Evolutionary conservation across 2,113 vertebrate species (phyloP).

Genomic region (Empidonax alnorum): DNA sequence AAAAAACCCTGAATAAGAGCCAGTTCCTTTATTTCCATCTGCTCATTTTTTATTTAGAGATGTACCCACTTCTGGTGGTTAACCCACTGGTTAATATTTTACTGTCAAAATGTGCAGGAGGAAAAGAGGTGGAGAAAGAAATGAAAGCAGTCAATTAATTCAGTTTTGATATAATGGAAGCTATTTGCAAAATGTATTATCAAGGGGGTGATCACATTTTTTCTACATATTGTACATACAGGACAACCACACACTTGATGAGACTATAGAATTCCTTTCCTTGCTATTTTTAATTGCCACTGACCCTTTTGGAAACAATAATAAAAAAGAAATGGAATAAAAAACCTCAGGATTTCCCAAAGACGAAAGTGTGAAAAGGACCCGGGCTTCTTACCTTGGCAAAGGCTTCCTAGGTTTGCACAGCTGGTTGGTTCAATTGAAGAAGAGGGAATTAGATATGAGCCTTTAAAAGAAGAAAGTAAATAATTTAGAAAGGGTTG

Average conservation of each 20-base stretch:
- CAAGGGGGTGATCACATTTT: conserved; percentile 27
- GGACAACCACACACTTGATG: conserved; percentile 11
- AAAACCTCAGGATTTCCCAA: not conserved
- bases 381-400: conserved; percentile 84
- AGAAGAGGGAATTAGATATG: conserved; percentile 76
- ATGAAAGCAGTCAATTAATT: conserved; percentile 14
- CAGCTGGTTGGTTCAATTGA: conserved; percentile 79
- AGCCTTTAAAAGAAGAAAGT: conserved; percentile 77
- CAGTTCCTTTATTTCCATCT: not conserved
- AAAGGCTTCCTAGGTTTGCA: conserved; percentile 82
- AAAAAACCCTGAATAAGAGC: not conserved
- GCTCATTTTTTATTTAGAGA: not conserved
- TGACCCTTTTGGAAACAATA: not conserved
- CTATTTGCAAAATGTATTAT: conserved; percentile 28
- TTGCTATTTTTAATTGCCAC: conserved; percentile 4
- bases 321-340: not conserved
- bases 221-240: not conserved
- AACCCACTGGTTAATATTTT: not conserved
- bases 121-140: conserved; percentile 6
- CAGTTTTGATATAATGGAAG: not conserved
- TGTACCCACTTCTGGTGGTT: not conserved
- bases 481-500: conserved; percentile 2
- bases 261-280: conserved; percentile 26
- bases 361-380: not conserved
- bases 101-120: conserved; percentile 8